phyloP scores from a whole-genome alignment of 2,888 invertebrate genomes.

The Penaeus monodon region DNA sequence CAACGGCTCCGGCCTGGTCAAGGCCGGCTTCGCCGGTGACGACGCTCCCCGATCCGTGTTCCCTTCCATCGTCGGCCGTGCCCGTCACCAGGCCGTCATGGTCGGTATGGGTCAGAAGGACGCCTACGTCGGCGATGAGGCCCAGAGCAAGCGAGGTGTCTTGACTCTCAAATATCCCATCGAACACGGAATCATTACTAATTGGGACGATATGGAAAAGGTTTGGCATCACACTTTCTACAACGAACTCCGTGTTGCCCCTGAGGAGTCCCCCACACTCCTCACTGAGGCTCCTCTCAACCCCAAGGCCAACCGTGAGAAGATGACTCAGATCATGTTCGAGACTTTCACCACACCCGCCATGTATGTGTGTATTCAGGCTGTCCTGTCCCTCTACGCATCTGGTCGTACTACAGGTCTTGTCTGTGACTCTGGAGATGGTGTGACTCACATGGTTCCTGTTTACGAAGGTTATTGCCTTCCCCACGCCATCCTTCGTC shows the following conservation, averaged over 20 bases:
- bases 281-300: constrained; percentile 93
- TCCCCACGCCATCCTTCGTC: constrained; percentile 95
- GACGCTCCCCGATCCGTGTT: too few species aligned
- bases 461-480: constrained; percentile 90
- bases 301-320: constrained; percentile 95
- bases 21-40: too few species aligned
- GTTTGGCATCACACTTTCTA: too few species aligned
- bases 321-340: constrained; percentile 88
- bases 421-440: constrained; percentile 92
- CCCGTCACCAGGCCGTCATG: constrained; percentile 56
- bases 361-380: too few species aligned
- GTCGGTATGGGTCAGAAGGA: constrained; percentile 64
- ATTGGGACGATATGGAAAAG: too few species aligned
- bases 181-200: too few species aligned
- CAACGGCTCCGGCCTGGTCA: too few species aligned
- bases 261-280: constrained; percentile 78
- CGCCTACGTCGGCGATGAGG: constrained; percentile 65
- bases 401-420: too few species aligned
- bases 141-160: constrained; percentile 65
- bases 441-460: constrained; percentile 92
- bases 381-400: too few species aligned
- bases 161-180: constrained; percentile 71
- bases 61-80: too few species aligned
- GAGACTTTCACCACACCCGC: constrained; percentile 78
- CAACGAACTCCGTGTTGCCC: constrained; percentile 95